A percentile compares a stretch with the other conserved stretches of the same genome.
phyloP scores from a whole-genome alignment of 2,888 invertebrate species.

The Archips xylosteana region DNA sequence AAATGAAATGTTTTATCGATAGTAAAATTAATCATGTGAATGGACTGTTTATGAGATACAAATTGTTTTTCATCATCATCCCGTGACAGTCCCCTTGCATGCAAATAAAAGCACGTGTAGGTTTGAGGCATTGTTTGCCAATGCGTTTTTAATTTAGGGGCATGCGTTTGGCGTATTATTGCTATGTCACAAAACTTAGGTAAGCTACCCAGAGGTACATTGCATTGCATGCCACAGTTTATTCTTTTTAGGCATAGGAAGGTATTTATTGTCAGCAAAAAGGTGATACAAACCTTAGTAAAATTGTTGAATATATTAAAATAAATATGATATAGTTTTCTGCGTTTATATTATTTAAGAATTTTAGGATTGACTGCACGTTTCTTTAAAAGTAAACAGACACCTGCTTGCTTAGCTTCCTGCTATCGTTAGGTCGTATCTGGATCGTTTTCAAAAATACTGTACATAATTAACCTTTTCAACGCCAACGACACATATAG shows the following conservation, averaged over 20 bases:
- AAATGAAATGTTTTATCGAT: constrained; percentile 10
- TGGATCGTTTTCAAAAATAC: too few species aligned
- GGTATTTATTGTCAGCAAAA: background rate
- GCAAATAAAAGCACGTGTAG: constrained; percentile 3
- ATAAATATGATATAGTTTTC: background rate
- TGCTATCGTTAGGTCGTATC: constrained; percentile 2
- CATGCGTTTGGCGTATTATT: constrained; percentile 52
- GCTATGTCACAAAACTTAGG: constrained; percentile 34
- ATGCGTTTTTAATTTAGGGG: constrained; percentile 42
- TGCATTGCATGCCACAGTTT: constrained; percentile 27
- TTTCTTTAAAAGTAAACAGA: background rate
- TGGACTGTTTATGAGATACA: constrained; percentile 10
- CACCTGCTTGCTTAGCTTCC: constrained; percentile 34
- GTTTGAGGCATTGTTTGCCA: constrained; percentile 22
- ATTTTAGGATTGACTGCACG: constrained; percentile 1
- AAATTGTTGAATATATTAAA: background rate
- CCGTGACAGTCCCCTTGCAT: constrained; percentile 16
- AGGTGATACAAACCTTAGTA: background rate
- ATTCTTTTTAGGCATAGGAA: background rate
- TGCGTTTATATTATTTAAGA: background rate
- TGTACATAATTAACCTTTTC: too few species aligned
- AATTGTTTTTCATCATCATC: background rate
- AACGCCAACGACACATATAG: too few species aligned
- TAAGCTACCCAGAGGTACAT: constrained; percentile 1
- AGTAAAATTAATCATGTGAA: constrained; percentile 15